A percentile compares a stretch with the other conserved stretches of the same genome.
phyloP scores from a whole-genome alignment of 37 sponge, comb jelly and placozoan genomes.

The Oscarella lobularis region DNA sequence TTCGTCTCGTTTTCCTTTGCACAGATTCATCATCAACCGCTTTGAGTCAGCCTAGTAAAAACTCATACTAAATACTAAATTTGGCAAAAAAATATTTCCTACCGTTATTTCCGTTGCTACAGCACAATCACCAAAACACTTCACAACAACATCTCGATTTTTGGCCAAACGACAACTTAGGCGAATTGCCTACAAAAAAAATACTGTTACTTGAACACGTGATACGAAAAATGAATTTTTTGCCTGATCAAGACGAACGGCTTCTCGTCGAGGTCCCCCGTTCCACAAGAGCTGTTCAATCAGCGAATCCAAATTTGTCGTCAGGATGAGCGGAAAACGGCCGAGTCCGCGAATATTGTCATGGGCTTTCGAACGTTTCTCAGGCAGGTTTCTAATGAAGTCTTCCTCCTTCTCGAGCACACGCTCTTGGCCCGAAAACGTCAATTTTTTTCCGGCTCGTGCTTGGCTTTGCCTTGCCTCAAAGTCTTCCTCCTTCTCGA shows the following conservation, averaged over 20 bases:
- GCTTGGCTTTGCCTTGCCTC: conserved; percentile 3
- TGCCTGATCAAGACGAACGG: background rate
- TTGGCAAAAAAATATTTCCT: background rate
- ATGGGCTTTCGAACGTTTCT: background rate
- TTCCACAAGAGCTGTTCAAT: background rate
- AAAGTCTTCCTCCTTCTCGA: conserved; percentile 29
- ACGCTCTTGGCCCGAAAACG: conserved; percentile 5
- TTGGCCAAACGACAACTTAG: background rate
- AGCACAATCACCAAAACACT: background rate
- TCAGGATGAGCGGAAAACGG: background rate
- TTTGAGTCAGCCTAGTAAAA: background rate
- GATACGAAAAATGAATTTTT: too few species aligned
- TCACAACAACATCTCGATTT: background rate
- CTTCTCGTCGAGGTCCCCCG: background rate
- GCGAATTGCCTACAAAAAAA: too few species aligned
- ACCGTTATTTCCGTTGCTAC: background rate
- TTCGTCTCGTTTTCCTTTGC: too few species aligned
- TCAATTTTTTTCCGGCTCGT: too few species aligned
- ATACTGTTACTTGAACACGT: too few species aligned
- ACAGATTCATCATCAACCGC: background rate
- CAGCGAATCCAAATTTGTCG: background rate
- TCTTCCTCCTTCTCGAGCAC: conserved; percentile 33
- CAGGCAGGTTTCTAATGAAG: background rate
- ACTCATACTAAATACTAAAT: too few species aligned
- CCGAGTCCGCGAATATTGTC: background rate